Evolutionary conservation across 2,113 vertebrate species (phyloP), one percentile per base, ranked within the genome.

Genomic region (Aphyosemion australe): DNA sequence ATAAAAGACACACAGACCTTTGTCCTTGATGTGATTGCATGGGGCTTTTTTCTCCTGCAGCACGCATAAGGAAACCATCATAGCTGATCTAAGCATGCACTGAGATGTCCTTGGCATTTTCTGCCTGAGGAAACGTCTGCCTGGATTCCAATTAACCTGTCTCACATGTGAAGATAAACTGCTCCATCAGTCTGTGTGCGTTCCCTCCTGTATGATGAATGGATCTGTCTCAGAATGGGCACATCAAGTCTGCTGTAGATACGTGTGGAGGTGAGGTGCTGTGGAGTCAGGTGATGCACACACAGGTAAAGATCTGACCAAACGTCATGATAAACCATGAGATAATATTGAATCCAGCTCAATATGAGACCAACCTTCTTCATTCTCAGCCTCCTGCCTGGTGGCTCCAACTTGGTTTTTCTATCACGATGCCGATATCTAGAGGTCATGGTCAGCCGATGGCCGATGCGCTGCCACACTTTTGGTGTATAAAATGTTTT

Each of bases 61-160:
- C 6, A 15, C 37, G 50, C 20, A 45, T 9, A 53, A 19, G 21
- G 14, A 48, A 32, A 45, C 32, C 20, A 46, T 84, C 49, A 66
- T 68, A 71, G 67, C 57, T 64, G 18, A 83, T 83, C 69, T 56
- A 16, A 66, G 69, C 42, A 64, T 6, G 18, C 65, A 72, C 26
- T 66, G 65, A 83, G 64, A 83, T 69, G 76, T 81, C 84, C 79
- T 80, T 84, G 80, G 85, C 82, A 79, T 81, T 80, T 68, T 85
- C 81, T 76, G 84, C 88, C 90, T 26, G 21, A 63, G 84, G 89
- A 78, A 82, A 87, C 34, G 8, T 88, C 81, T 77, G 69, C 73
- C 18, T 45, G 75, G 69, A 87, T 90, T 90, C 79, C 84, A 89
- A 85, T 89, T 83, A 89, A 84, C 81, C 76, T 74, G 85, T 88